phyloP scores from a whole-genome alignment of 2,797 vertebrate genomes.

The Coregonus suidteri region DNA sequence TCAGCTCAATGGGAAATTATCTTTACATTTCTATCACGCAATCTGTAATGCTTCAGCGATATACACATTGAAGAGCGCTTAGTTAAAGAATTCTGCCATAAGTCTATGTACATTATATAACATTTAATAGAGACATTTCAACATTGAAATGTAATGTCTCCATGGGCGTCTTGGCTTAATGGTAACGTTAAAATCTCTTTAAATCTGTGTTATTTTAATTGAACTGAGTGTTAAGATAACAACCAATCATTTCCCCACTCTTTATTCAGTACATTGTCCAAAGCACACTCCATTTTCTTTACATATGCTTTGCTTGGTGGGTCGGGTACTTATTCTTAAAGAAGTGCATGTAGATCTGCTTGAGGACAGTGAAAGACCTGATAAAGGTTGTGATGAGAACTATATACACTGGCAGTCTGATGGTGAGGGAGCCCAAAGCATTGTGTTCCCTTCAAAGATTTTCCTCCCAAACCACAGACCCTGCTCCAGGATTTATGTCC shows the following conservation, averaged over 20 bases:
- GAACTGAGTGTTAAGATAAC: constrained; percentile 35
- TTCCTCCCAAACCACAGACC: constrained; percentile 58
- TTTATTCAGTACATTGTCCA: constrained; percentile 32
- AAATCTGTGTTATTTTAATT: constrained; percentile 34
- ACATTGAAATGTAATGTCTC: neutral
- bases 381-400: constrained; percentile 61
- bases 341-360: constrained; percentile 39
- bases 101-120: constrained; percentile 10
- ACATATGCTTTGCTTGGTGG: constrained; percentile 29
- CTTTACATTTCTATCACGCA: neutral
- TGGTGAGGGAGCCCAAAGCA: constrained; percentile 36
- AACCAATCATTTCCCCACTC: constrained; percentile 14
- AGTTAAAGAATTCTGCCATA: neutral
- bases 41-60: neutral
- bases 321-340: neutral
- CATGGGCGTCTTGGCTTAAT: constrained; percentile 12
- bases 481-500: constrained; percentile 64
- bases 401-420: constrained; percentile 28
- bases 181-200: constrained; percentile 19
- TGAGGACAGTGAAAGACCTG: constrained; percentile 52
- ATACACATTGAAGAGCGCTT: neutral
- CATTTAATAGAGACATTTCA: neutral
- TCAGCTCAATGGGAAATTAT: no score
- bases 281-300: constrained; percentile 32
- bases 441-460: constrained; percentile 64